Evolutionary conservation across 2,888 invertebrate genomes (phyloP).

Genomic region (Leptopilina drosophilae): DNA sequence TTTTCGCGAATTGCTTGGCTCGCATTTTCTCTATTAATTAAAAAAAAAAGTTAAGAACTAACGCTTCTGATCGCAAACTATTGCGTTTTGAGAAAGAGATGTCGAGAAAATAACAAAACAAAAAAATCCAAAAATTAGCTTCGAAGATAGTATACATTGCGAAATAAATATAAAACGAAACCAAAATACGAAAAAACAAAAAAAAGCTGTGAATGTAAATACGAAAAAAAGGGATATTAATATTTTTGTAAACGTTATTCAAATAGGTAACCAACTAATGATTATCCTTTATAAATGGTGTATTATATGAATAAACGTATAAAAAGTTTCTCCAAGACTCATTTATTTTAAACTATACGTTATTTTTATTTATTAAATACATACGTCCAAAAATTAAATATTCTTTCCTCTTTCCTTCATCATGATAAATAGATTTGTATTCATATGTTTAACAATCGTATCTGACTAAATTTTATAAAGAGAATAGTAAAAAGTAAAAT

Average conservation of each 20-base stretch:
- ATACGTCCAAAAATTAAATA: constrained; percentile 33
- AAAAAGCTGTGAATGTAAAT: constrained; percentile 30
- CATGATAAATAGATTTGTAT: constrained; percentile 47
- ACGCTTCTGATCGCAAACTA: constrained; percentile 36
- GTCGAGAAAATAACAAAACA: constrained; percentile 18
- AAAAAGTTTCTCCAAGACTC: constrained; percentile 59
- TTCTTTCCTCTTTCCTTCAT: constrained; percentile 16
- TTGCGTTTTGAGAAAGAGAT: constrained; percentile 2
- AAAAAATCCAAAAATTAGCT: constrained; percentile 2
- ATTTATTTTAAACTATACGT: constrained; percentile 21
- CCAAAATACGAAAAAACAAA: constrained; percentile 45
- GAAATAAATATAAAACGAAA: constrained; percentile 8
- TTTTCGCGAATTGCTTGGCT: constrained; percentile 37
- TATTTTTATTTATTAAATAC: neutral
- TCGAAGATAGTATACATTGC: neutral
- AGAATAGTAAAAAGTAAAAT: constrained; percentile 25
- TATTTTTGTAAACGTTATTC: constrained; percentile 52
- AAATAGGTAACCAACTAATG: constrained; percentile 61
- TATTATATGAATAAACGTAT: constrained; percentile 63
- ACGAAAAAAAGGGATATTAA: constrained; percentile 23
- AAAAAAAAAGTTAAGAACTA: constrained; percentile 10
- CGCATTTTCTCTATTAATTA: constrained; percentile 7
- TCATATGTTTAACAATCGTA: constrained; percentile 3
- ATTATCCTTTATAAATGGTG: constrained; percentile 65
- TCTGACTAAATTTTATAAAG: neutral